Base-by-base conservation (phyloP, 2,113 vertebrate species). In the Ciconia boyciana region DNA sequence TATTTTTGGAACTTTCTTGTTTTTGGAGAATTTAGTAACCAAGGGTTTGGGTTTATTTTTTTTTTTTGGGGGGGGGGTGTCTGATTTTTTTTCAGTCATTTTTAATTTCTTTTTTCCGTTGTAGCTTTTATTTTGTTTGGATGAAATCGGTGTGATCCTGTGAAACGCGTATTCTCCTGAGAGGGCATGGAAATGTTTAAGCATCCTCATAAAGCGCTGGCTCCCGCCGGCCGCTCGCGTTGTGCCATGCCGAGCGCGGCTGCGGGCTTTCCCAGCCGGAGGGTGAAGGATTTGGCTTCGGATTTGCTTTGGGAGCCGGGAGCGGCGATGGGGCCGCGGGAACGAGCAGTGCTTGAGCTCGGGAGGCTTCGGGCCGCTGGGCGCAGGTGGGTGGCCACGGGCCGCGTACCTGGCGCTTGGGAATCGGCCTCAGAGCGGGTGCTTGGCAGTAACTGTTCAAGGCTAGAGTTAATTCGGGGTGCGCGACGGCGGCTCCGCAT, bases 401-500 rank as follows among this genome's bases (percentile, higher is more conserved):
- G 66, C 34, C 0, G 5, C 14, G 58, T 39, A 16, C 18, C 26
- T 3, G 5, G 65, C 6, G 32, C 55, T 65, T 4, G 57, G 82
- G 71, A 39, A 41, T 46, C 6, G 1, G 29, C 64, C 34, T 70
- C 2, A 8, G 70, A 54, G 71, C 9, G 3, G 52, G 21, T 7
- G 44, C 70, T 68, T 16, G 60, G 48, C 18, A 5, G 11, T 17
- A 18, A 14, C 21, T 31, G 7, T 4, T 16, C 13, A 6, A 7
- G 76, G 69, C 31, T 31, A 8, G 48, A 20, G 54, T 68, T 6
- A 14, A 20, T 46, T n/a, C 0, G 26, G 89, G 70, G 28, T 60
- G 12, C 5, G 17, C 3, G 4, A 1, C 1, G 4, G 61, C 2
- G 3, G 32, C 68, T 86, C 44, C 2, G 6, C 13, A 1, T 26